A percentile compares a stretch with the other conserved stretches of the same genome.
Conservation (phyloP, 2,888 invertebrate genomes). For the Exocentrus adspersus region DNA sequence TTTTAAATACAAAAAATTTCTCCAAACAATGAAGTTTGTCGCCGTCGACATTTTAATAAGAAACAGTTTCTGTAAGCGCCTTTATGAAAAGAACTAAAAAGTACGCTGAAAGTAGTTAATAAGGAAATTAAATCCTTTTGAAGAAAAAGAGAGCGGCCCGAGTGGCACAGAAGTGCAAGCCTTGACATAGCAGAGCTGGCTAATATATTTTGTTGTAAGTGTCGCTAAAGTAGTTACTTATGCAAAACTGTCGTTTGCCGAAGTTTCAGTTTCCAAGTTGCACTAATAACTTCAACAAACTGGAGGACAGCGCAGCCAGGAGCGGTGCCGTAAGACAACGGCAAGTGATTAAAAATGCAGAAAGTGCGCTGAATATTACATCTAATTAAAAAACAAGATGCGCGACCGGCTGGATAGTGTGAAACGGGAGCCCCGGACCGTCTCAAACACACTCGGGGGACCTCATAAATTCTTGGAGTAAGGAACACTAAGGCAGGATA, state of each 20-base stretch:
- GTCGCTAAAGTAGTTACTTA: constrained; percentile 51
- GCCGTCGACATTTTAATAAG: constrained; percentile 24
- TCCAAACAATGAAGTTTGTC: constrained; percentile 6
- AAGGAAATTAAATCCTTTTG: constrained; percentile 25
- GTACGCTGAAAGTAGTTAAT: constrained; percentile 15
- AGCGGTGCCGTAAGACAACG: constrained; percentile 22
- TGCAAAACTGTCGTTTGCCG: constrained; percentile 53
- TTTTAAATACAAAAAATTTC: not conserved
- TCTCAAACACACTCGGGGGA: constrained; percentile 54
- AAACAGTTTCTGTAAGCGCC: constrained; percentile 20
- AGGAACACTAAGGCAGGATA: constrained; percentile 50
- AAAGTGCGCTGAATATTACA: constrained; percentile 52
- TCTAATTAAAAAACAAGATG: constrained; percentile 54
- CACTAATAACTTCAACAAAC: constrained; percentile 48
- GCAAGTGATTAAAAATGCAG: constrained; percentile 53
- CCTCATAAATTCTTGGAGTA: constrained; percentile 51
- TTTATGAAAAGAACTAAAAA: constrained; percentile 14
- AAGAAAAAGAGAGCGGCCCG: constrained; percentile 10
- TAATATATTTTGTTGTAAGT: constrained; percentile 47
- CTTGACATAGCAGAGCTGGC: constrained; percentile 36
- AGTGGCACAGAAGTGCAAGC: constrained; percentile 31
- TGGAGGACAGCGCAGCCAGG: constrained; percentile 36
- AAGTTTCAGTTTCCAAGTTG: constrained; percentile 51
- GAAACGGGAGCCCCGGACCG: constrained; percentile 51
- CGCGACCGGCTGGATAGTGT: constrained; percentile 43